Base-by-base conservation (phyloP, 92 coral and sea anemone genomes). In the Hydrozoanthus gracilis region DNA sequence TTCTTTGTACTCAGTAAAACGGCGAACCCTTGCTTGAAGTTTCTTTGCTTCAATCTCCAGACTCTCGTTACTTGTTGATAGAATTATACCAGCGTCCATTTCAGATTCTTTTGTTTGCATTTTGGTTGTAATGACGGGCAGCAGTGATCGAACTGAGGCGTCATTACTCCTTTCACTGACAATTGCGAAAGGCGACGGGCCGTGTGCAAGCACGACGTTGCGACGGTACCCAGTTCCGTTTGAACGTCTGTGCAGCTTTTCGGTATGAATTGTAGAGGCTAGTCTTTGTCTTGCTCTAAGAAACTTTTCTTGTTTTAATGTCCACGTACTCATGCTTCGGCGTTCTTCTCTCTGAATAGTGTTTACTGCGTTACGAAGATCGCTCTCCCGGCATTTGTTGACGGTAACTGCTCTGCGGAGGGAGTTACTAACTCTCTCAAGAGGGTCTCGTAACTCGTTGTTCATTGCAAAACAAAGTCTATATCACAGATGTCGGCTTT, bases 361-460 rank as follows among this genome's bases (percentile, higher is more conserved):
- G 72, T 82, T 94, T 89, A 94, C 92, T 13, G 90, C 93, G 61
- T 89, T 92, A 66, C 91, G 87, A 50, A 94, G 86, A 75, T 94
- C 98, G 66, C 87, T 92, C 85, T 94, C 94, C 77, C 89, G 88
- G 73, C 96, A 87, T 88, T 90, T 92, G 91, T 94, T 94, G 72
- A 94, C 92, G 67, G 90, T 94, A 47, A 94, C 95, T 2, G 98
- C 98, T 17, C 98, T 86, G 1, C 98, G 98, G 82, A 94, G 93
- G 51, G 98, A 94, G 75, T 91, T 92, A 78, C 98, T 94, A 8
- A 94, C 90, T 83, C 84, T 94, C 61, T 94, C 98, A 50, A 94
- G 87, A 45, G 98, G 98, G 54, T 94, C 98, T 79, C 91, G 90
- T 15, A 91, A 66, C 44, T 93, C 98, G 89, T 94, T 94, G 73